These are phyloP conservation scores for Perdita meconis DNA, from an alignment of 2,888 invertebrate genomes.

Conservation along the genomic window DNA sequence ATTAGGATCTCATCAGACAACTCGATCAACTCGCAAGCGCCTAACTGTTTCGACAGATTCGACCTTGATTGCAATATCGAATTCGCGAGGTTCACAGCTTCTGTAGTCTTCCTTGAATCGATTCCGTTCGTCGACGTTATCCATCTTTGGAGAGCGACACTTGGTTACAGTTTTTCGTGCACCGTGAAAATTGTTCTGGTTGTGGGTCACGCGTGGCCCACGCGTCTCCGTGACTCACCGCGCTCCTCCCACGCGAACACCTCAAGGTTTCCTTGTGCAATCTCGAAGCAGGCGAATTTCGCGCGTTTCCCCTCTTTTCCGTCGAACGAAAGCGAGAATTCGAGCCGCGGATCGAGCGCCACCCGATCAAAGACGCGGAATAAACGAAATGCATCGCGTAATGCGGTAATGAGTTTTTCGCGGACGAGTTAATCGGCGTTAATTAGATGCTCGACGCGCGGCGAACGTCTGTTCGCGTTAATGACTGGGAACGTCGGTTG, in stretches of 20 bases:
- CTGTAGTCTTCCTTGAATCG: constrained; percentile 2
- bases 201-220: constrained; percentile 34
- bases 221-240: constrained; percentile 63
- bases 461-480: not conserved
- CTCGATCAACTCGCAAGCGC: constrained; percentile 56
- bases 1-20: constrained; percentile 27
- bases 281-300: constrained; percentile 20
- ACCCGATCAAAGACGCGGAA: not conserved
- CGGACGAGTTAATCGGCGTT: constrained; percentile 8
- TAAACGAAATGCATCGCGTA: not conserved
- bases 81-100: constrained; percentile 43
- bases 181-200: constrained; percentile 14
- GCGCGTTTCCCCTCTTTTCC: not conserved
- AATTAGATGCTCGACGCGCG: constrained; percentile 17
- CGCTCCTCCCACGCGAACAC: constrained; percentile 53
- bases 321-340: constrained; percentile 5
- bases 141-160: not conserved
- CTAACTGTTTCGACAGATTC: constrained; percentile 66
- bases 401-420: not conserved
- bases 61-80: constrained; percentile 63
- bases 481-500: constrained; percentile 49
- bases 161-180: constrained; percentile 2
- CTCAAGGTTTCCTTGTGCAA: constrained; percentile 54
- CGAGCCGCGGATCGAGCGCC: not conserved
- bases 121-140: too few species aligned